These are phyloP conservation scores for Platerodrilus igneus DNA, from an alignment of 2,888 invertebrate genomes.

Conservation along the genomic window DNA sequence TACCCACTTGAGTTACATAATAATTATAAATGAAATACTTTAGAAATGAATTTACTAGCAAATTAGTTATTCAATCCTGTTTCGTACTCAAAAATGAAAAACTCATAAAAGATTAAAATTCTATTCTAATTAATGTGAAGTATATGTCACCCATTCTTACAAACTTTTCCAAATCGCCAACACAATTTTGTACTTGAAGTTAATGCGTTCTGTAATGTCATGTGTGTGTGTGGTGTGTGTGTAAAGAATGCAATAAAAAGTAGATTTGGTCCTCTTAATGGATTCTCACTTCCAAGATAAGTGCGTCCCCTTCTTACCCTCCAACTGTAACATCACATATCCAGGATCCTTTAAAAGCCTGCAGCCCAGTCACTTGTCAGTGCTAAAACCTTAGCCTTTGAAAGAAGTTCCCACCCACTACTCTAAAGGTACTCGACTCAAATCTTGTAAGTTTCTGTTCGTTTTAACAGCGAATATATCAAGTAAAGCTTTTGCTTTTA, in stretches of 20 bases:
- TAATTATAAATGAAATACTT: too few relatives aligned
- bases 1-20: too few relatives aligned
- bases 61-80: too few relatives aligned
- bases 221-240: slow-evolving; percentile 27
- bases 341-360: slow-evolving; percentile 38
- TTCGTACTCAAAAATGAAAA: too few relatives aligned
- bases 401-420: slow-evolving; percentile 34
- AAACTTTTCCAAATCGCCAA: slow-evolving; percentile 17
- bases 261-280: slow-evolving; percentile 39
- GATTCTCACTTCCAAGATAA: slow-evolving; percentile 41
- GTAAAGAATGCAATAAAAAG: slow-evolving; percentile 35
- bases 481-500: slow-evolving; percentile 36
- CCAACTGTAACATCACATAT: slow-evolving; percentile 36
- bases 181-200: slow-evolving; percentile 22
- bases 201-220: slow-evolving; percentile 24
- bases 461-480: slow-evolving; percentile 39
- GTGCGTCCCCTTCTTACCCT: slow-evolving; percentile 32
- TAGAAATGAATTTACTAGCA: too few relatives aligned
- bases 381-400: slow-evolving; percentile 40
- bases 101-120: too few relatives aligned
- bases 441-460: slow-evolving; percentile 41
- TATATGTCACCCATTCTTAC: too few relatives aligned
- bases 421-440: slow-evolving; percentile 34
- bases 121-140: too few relatives aligned
- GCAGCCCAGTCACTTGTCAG: slow-evolving; percentile 37